Evolutionary conservation across 1,140 invertebrate genomes (phyloP), one percentile per base, ranked within the genome.

Genomic region (Samia ricini): DNA sequence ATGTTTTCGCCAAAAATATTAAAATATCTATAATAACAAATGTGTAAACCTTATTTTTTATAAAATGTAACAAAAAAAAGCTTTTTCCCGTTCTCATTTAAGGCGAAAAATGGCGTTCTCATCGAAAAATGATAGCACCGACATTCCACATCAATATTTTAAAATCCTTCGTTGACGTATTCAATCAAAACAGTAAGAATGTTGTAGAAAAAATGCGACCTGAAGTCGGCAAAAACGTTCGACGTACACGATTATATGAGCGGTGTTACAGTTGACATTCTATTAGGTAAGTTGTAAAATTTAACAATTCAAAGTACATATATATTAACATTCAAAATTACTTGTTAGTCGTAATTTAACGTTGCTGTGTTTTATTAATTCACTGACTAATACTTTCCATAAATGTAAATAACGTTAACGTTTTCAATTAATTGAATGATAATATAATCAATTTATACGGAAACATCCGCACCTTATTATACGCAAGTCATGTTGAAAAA

Each of bases 111-210:
- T 98, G 97, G 97, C 91, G 93, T 15, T 92, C 91, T 0, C 94
- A 97, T 71, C 91, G 97, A 18, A 98, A 98, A 89, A 93, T 98
- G 76, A 95, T 99, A 51, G 98, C 97, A 0, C 98, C 98, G 0
- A 95, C 97, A 1, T 99, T 99, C 87, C 98, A 99, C 83, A 94
- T 97, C 74, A 96, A 95, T 64, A 96, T 99, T 50, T 86, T 99
- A 1, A 96, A 98, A 79, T 95, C 96, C 19, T 99, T 99, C 76
- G 88, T 99, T 2, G 93, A 94, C 0, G 91, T 97, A 0, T 98
- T 99, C 83, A 97, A 98, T 60, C 92, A 95, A 49, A 97, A 99
- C 77, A 94, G 95, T 24, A 84, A 89, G 23, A 92, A 93, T 48
- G 91, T 98, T 0, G 93, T 96, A 0, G 76, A 93, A 0, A 94